Evolutionary conservation across 2,888 invertebrate species (phyloP).

Genomic region (Cyclophora punctaria): DNA sequence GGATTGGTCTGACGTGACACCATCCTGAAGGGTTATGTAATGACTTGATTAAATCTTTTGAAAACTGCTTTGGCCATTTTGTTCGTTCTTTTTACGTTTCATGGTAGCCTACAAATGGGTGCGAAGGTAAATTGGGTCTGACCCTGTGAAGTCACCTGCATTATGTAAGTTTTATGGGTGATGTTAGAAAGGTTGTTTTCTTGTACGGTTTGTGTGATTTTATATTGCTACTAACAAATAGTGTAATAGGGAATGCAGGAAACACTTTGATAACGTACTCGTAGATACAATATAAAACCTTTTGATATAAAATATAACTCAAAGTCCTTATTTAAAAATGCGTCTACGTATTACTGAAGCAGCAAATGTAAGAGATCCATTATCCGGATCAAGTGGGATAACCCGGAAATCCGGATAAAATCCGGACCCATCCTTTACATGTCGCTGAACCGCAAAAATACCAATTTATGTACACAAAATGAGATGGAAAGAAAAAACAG

Average conservation of each 20-base stretch:
- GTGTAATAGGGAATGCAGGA: too few relatives aligned
- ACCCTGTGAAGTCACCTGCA: too few relatives aligned
- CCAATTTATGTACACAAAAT: constrained; percentile 8
- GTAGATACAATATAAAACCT: too few relatives aligned
- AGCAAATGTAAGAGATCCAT: constrained; percentile 15
- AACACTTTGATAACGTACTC: too few relatives aligned
- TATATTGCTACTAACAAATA: too few relatives aligned
- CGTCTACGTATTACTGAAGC: constrained; percentile 8
- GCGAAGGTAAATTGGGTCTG: too few relatives aligned
- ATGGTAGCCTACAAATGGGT: too few relatives aligned
- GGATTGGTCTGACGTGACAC: constrained; percentile 31
- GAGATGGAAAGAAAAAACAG: too few relatives aligned
- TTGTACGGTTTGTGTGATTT: too few relatives aligned
- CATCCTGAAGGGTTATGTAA: constrained; percentile 14
- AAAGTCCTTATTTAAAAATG: constrained; percentile 9
- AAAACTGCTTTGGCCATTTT: neutral
- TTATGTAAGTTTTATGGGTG: too few relatives aligned
- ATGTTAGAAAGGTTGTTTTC: too few relatives aligned
- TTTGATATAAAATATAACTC: too few relatives aligned
- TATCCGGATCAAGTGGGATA: constrained; percentile 17
- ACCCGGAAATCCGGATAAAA: constrained; percentile 7
- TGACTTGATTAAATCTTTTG: constrained; percentile 17
- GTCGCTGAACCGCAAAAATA: constrained; percentile 12
- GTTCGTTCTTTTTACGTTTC: neutral
- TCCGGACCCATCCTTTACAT: neutral